Percentiles rank a stretch among this genome's conserved stretches.
These are phyloP conservation scores for Gastracanthus pulcherrimus DNA, from an alignment of 2,888 invertebrate species.

Conservation along the genomic window DNA sequence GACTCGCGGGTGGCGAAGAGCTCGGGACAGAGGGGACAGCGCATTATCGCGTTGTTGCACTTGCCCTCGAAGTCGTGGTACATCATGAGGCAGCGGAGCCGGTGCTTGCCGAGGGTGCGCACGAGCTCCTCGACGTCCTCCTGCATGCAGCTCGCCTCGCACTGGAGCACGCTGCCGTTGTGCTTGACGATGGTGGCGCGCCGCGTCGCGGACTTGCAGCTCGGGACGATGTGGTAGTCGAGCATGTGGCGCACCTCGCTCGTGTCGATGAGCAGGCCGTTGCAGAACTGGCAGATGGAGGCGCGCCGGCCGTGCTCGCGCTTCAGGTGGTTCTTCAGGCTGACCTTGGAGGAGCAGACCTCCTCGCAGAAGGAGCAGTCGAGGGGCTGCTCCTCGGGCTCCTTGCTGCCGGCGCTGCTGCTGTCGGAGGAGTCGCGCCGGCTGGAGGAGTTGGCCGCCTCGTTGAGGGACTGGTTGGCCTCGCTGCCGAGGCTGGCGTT, in stretches of 20 bases:
- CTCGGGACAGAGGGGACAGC: conserved; percentile 59
- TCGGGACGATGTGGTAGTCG: conserved; percentile 61
- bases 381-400: conserved; percentile 40
- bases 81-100: conserved; percentile 61
- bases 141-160: conserved; percentile 50
- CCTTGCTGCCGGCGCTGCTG: conserved; percentile 42
- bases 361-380: conserved; percentile 53
- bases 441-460: conserved; percentile 20
- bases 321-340: conserved; percentile 60
- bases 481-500: conserved; percentile 14
- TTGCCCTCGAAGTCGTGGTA: conserved; percentile 60
- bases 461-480: conserved; percentile 16
- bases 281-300: conserved; percentile 64
- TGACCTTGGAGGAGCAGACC: conserved; percentile 49
- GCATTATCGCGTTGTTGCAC: conserved; percentile 46
- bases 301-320: conserved; percentile 59
- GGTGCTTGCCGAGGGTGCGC: conserved; percentile 58
- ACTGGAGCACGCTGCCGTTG: conserved; percentile 15
- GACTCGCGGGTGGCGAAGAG: conserved; percentile 57
- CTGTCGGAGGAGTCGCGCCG: conserved; percentile 52
- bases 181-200: background rate
- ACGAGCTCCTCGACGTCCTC: conserved; percentile 62
- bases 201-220: conserved; percentile 14
- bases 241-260: conserved; percentile 64
- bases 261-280: conserved; percentile 59